Base-by-base conservation (phyloP, 2,113 vertebrate genomes). In the Kobus ellipsiprymnus region DNA sequence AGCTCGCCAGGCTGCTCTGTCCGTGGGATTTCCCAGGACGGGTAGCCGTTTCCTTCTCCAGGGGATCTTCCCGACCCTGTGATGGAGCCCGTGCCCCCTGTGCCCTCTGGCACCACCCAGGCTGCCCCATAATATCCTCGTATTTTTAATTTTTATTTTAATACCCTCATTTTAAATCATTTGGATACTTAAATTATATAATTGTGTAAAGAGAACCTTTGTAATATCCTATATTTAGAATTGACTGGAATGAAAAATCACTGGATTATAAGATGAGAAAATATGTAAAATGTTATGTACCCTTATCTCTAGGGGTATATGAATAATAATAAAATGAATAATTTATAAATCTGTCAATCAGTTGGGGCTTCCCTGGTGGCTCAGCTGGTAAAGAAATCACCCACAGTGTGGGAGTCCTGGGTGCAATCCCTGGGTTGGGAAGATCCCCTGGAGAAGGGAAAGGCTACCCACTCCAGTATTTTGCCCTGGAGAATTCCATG, bases 321-420 rank as follows among this genome's bases (percentile, higher is more conserved):
- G 14, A 62, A 62, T 33, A 62, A 3, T 62, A 62, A 33, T 62
- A 62, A 62, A 33, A 62, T 33, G 60, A 62, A 33, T 62, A 36
- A 54, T 54, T 80, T 62, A 78, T 52, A 13, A 54, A 82, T 82
- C 11, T 52, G 6, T n/a, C 78, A 33, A 33, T 52, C 16, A 81
- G 1, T 8, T n/a, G 33, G 62, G 33, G 62, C 16, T 67, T 67
- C 30, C 62, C 62, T 67, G n/a, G 62, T 67, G n/a, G n/a, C 23
- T 71, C 19, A 71, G 10, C 19, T 23, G n/a, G n/a, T 71, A 40
- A 71, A 71, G n/a, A 71, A 40, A 71, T 71, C 67, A 71, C 67
- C n/a, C 67, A 71, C 19, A 40, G 3, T 71, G 67, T 0, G 0
- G 19, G 19, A 71, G n/a, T 40, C 67, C n/a, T 71, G n/a, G n/a